These are phyloP conservation scores for Margarornis squamiger DNA, from an alignment of 2,797 vertebrate species.

Conservation along the genomic window DNA sequence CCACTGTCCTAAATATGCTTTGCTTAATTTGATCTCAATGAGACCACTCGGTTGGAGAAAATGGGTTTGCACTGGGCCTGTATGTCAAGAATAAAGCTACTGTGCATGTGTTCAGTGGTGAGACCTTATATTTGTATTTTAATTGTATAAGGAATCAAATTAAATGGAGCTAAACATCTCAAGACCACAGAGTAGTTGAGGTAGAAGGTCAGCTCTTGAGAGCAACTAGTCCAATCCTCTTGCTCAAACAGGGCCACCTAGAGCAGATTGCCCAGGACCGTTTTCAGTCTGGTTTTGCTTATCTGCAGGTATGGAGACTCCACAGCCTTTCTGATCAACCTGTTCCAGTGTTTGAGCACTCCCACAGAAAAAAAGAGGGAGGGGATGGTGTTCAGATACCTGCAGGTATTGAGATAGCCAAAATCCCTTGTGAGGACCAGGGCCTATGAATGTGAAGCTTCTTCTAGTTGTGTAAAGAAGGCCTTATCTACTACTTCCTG, in stretches of 20 bases:
- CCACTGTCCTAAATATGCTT: not conserved
- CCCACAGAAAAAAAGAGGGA: not conserved
- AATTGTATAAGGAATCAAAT: not conserved
- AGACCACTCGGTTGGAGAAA: not conserved
- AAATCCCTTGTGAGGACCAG: not conserved
- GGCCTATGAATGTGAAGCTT: not conserved
- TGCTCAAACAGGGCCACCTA: not conserved
- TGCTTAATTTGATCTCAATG: slow-evolving; percentile 10
- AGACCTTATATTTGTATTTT: not conserved
- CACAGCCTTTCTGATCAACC: not conserved
- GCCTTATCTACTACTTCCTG: not conserved
- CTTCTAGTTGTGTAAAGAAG: not conserved
- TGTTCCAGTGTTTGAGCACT: not conserved
- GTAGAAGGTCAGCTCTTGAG: not conserved
- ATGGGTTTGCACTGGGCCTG: not conserved
- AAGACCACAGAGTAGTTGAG: not conserved
- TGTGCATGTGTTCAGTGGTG: not conserved
- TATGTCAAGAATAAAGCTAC: not conserved
- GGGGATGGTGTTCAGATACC: not conserved
- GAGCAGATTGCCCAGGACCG: not conserved
- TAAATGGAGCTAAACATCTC: not conserved
- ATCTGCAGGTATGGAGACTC: not conserved
- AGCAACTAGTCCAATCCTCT: not conserved
- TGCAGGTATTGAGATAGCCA: not conserved
- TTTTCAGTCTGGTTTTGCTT: not conserved